Base-by-base conservation (phyloP, 2,113 vertebrate species). In the Oplegnathus fasciatus region DNA sequence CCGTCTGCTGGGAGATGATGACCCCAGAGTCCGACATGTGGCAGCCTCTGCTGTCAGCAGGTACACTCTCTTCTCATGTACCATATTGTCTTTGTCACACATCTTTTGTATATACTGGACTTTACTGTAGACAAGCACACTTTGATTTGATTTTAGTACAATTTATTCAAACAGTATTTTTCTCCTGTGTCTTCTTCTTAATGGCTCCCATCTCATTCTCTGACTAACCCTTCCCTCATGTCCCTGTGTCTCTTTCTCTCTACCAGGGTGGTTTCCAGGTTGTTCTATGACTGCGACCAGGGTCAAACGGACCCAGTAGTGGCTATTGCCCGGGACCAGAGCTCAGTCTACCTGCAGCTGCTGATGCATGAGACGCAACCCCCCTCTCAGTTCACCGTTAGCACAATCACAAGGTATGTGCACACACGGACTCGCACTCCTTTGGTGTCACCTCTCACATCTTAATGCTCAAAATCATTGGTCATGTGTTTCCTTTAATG, bases 341-440 rank as follows among this genome's bases (percentile, higher is more conserved):
- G 98, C 92, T 96, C 96, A 37, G 95, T 98, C 8, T 96, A 99
- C 90, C 91, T 99, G 88, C 98, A 99, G 89, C 96, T 99, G 4
- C 96, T 99, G 17, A 99, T 99, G 98, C 98, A 99, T 1, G 98
- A 99, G 95, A 96, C 97, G 0, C 98, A 96, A 82, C 97, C 98
- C 0, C 96, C 97, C 0, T 99, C 98, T 8, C 98, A 98, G 92
- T 97, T 99, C 86, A 97, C 98, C 0, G 97, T 98, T 83, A 99
- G 97, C 95, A 97, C 98, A 6, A 96, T 98, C 83, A 99, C 98
- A 91, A 97, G 98, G 98, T 99, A 95, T 11, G 1, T 30, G 24
- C 20, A 54, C 10, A 57, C 13, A 17, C 28, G 55, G 0, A 46
- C n/a, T 46, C 10, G n/a, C 3, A 0, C n/a, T 34, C 18, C 28